Evolutionary conservation across 1,140 invertebrate species (phyloP), one percentile per base, ranked within the genome.

Genomic region (Hirudo medicinalis): DNA sequence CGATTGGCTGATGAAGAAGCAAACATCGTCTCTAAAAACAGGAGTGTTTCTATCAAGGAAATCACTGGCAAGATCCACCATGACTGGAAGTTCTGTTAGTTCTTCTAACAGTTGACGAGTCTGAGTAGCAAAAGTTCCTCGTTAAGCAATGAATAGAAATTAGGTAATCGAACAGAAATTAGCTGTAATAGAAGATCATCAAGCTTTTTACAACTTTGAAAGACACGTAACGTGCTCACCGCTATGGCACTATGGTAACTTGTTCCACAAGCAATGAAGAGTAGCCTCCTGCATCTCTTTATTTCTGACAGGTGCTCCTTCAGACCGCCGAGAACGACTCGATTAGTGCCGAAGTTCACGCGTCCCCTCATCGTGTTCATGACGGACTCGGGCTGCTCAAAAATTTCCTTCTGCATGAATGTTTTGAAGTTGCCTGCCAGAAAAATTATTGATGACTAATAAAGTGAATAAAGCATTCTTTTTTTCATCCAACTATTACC

Each of bases 341-440:
- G 72, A 67, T 79, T 76, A 4, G 75, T 77, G 11, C 81, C 80
- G 77, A 97, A 97, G 80, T 95, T 93, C 9, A 99, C 86, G 75
- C 97, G 88, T 53, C 97, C 97, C 81, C 97, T 88, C 97, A 99
- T 99, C 0, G 97, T 99, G 78, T 99, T 99, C 0, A 99, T 89
- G 40, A 99, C 94, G 19, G 95, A 99, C 79, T 99, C 96, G 0
- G 96, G 93, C 80, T 99, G 97, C 80, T 99, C 97, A 84, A 98
- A 99, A 79, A 99, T 99, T 87, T 99, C 97, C 80, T 99, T 99
- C 80, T 99, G 92, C 96, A 99, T 99, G 79, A 97, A 99, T 71
- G 91, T 95, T 75, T 91, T 90, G 84, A 92, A 99, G 80, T 94
- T 97, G 53, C 96, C 86, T 86, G 73, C 13, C 20, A 11, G 19